Conservation (phyloP, 2,888 invertebrate species). For the Antheraea yamamai region DNA sequence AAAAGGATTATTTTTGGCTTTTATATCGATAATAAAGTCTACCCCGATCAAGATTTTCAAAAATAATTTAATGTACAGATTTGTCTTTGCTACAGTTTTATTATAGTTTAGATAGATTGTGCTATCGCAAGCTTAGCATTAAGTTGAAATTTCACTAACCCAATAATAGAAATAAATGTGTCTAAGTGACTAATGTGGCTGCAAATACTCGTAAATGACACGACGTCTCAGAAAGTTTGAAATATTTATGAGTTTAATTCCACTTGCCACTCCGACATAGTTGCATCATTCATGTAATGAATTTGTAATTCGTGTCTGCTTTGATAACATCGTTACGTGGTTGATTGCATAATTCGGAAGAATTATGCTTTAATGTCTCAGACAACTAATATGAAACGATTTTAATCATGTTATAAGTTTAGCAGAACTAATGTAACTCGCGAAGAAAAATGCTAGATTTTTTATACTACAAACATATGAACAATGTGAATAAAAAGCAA, state of each 20-base stretch:
- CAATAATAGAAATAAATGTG: constrained; percentile 6
- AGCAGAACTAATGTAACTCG: too few relatives aligned
- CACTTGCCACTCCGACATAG: constrained; percentile 44
- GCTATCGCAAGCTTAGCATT: neutral
- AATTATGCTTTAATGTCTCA: neutral
- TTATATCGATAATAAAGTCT: too few relatives aligned
- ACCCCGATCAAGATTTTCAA: too few relatives aligned
- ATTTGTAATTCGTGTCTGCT: constrained; percentile 52
- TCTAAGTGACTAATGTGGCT: neutral
- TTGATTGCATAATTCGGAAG: neutral
- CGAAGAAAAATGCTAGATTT: too few relatives aligned
- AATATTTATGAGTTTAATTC: constrained; percentile 58
- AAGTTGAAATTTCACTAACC: constrained; percentile 7
- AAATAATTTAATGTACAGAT: too few relatives aligned
- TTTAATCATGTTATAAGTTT: too few relatives aligned
- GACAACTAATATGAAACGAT: too few relatives aligned
- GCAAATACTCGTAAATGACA: constrained; percentile 19
- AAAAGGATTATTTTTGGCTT: too few relatives aligned
- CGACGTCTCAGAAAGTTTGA: constrained; percentile 36
- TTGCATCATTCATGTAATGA: constrained; percentile 49
- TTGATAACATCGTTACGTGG: constrained; percentile 29
- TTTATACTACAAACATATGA: too few relatives aligned
- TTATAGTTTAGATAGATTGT: too few relatives aligned
- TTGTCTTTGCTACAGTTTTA: too few relatives aligned
- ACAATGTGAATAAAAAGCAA: too few relatives aligned